Evolutionary conservation across 2,797 vertebrate species (phyloP), one percentile per base, ranked within the genome.

Genomic region (Pampus argenteus): DNA sequence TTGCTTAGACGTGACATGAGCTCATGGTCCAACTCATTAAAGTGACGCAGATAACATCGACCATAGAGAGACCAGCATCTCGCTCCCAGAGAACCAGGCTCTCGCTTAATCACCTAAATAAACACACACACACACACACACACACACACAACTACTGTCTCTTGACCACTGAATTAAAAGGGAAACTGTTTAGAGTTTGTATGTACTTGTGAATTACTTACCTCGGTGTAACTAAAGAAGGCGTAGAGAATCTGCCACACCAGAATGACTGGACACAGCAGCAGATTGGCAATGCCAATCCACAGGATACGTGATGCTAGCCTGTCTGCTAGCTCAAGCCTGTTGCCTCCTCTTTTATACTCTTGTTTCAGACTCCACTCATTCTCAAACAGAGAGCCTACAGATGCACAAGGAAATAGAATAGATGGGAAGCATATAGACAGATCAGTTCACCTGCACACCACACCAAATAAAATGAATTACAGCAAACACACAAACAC

Each of bases 211-310:
- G 36, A 56, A 56, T 3, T 6, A 28, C 42, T 48, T 64, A 94
- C 93, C 93, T 99, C 98, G 0, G 97, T 97, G 36, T 99, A 99
- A 92, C 98, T 99, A 88, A 99, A 99, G 93, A 99, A 99, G 47
- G 98, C 98, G 0, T 99, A 98, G 48, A 99, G 97, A 83, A 99
- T 98, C 93, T 99, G 98, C 98, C 98, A 99, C 85, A 99, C 97
- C 66, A 99, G 95, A 83, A 99, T 97, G 65, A 99, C 96, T 0
- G 98, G 98, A 76, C 98, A 99, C 55, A 99, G 93, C 22, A 99
- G 93, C 80, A 99, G 96, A 91, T 99, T 99, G 72, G 98, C 97
- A 1, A 99, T 92, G 74, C 98, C 98, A 6, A 99, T 99, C 97
- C 97, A 99, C 74, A 99, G 91, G 80, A 99, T 99, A 50, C 98